phyloP scores from a whole-genome alignment of 2,888 invertebrate species.

The Copidosoma aretas region DNA sequence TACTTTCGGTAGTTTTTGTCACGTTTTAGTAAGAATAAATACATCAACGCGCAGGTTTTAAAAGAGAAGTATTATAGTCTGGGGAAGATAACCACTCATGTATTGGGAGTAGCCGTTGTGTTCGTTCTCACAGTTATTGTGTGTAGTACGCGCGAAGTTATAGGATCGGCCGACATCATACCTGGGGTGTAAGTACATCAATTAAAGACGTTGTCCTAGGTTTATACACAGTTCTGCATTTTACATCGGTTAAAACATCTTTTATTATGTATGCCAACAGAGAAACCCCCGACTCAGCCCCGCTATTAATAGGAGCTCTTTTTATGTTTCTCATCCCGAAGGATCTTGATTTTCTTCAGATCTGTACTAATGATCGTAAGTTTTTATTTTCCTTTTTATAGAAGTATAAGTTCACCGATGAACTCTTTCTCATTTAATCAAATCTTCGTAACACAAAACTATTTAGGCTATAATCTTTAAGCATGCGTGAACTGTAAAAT shows the following conservation, averaged over 20 bases:
- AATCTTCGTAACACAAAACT: too few species aligned
- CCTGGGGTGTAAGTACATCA: slow-evolving; percentile 44
- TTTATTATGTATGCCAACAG: slow-evolving; percentile 34
- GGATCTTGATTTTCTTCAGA: slow-evolving; percentile 56
- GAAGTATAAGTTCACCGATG: too few species aligned
- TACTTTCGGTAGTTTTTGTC: too few species aligned
- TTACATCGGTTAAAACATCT: neutral
- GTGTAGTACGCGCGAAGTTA: slow-evolving; percentile 67
- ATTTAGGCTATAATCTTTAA: too few species aligned
- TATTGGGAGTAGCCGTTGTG: slow-evolving; percentile 55
- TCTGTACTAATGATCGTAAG: slow-evolving; percentile 48
- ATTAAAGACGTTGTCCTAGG: neutral
- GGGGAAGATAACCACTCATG: slow-evolving; percentile 63
- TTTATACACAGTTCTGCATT: too few species aligned
- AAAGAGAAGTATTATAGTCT: slow-evolving; percentile 60
- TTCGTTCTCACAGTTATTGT: slow-evolving; percentile 66
- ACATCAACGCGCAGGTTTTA: slow-evolving; percentile 54
- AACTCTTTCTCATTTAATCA: too few species aligned
- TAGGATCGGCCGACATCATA: slow-evolving; percentile 66
- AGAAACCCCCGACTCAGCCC: slow-evolving; percentile 53
- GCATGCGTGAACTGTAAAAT: too few species aligned
- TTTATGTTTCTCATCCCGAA: slow-evolving; percentile 67
- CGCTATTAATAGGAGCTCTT: slow-evolving; percentile 65
- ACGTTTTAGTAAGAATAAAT: too few species aligned
- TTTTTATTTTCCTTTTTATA: neutral